Conservation (phyloP, 2,113 vertebrate genomes). For the Arothron firmamentum region DNA sequence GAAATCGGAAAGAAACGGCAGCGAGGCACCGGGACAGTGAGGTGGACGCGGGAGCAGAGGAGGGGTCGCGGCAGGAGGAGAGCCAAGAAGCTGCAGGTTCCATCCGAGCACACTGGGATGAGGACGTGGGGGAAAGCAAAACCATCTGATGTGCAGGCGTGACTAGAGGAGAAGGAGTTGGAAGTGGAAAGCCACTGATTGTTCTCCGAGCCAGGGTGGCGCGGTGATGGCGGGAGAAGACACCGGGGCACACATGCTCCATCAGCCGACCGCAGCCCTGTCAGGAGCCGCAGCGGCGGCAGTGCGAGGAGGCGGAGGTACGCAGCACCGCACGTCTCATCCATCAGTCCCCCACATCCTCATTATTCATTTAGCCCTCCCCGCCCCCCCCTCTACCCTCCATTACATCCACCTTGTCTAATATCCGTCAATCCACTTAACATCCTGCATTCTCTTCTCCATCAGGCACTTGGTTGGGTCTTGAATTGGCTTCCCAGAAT, state of each 20-base stretch:
- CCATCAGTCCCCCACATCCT: constrained; percentile 46
- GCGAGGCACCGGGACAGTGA: neutral
- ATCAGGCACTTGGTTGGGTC: constrained; percentile 22
- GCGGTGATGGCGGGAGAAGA: constrained; percentile 56
- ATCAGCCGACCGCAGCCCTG: constrained; percentile 48
- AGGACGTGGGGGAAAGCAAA: constrained; percentile 38
- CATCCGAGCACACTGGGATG: constrained; percentile 32
- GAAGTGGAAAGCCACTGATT: constrained; percentile 8
- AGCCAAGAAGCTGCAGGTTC: constrained; percentile 41
- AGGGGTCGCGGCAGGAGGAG: constrained; percentile 22
- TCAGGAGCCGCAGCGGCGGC: constrained; percentile 43
- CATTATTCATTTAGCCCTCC: constrained; percentile 64
- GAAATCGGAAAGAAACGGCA: neutral
- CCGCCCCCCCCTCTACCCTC: constrained; percentile 47
- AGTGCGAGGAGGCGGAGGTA: constrained; percentile 62
- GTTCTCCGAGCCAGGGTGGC: neutral
- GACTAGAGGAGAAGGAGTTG: constrained; percentile 22
- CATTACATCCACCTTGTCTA: constrained; percentile 40
- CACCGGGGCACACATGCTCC: constrained; percentile 38
- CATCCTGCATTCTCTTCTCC: constrained; percentile 8
- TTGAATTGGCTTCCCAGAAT: constrained; percentile 10
- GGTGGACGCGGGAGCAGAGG: constrained; percentile 15
- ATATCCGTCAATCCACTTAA: constrained; percentile 8
- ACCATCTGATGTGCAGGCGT: constrained; percentile 29
- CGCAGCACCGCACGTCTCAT: constrained; percentile 52